Percentiles rank a stretch among this genome's conserved stretches.
These are phyloP conservation scores for Drosophila kepulauana DNA, from an alignment of 1,140 invertebrate species.

Conservation along the genomic window DNA sequence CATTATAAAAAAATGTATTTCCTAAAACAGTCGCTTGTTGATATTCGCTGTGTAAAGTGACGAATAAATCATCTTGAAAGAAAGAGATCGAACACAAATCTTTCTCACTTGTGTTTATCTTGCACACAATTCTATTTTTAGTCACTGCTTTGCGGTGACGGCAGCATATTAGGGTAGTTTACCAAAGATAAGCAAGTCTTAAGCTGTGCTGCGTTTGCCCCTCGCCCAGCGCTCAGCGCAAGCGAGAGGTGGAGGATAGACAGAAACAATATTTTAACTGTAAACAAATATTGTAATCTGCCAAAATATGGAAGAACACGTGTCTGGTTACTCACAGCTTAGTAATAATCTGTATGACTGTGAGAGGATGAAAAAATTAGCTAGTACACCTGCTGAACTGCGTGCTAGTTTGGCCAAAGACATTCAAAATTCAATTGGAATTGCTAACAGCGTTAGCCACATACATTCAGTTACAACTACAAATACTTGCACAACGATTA, in stretches of 20 bases:
- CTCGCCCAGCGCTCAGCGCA: not conserved
- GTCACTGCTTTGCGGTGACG: no score
- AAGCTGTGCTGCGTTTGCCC: not conserved
- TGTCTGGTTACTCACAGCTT: not conserved
- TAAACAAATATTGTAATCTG: not conserved
- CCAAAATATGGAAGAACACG: not conserved
- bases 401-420: not conserved
- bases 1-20: no score
- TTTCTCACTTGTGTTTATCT: no score
- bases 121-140: no score
- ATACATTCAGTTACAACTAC: not conserved
- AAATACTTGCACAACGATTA: not conserved
- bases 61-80: no score
- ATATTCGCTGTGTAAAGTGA: no score
- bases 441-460: not conserved
- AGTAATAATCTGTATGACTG: not conserved
- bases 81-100: no score
- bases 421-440: not conserved
- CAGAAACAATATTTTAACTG: no score
- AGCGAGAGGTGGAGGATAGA: not conserved
- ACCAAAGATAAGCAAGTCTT: not conserved
- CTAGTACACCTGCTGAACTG: not conserved
- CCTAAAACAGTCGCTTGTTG: no score
- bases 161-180: no score
- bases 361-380: not conserved